Base-by-base conservation (phyloP, 2,888 invertebrate genomes). In the Ectemnius lituratus region DNA sequence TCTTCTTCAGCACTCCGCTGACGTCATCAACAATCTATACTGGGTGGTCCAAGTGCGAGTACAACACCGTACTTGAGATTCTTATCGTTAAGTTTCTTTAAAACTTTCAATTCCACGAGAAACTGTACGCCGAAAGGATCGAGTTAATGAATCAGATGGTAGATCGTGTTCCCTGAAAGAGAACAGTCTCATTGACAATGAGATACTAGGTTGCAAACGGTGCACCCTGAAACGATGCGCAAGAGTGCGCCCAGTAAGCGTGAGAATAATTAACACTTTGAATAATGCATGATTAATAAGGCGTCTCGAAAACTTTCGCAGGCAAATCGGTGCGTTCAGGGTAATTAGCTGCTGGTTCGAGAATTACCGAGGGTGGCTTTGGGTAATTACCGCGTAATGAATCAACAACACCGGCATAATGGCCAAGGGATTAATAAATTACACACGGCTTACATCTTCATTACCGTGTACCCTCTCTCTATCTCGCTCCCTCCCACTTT, bases 11-110 rank as follows among this genome's bases (percentile, higher is more conserved):
- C 70, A 58, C 76, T 56, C 59, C 27, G 60, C 62, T 74, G 80
- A 80, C 80, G 80, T 80, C 79, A 80, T 79, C 79, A 76, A 74
- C 79, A 72, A 62, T 61, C 68, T 80, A 70, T 79, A 76, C 79
- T 80, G 76, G 80, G 79, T 79, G 79, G 79, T 74, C 79, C 61
- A 62, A 46, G 27, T 27, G 63, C 58, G 52, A n/a, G 59, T 46
- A 37, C 37, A 0, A 11, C 23, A 47, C 52, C n/a, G n/a, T 52
- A 14, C 52, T 52, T 14, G 14, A 14, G 52, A 52, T 52, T 52
- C 52, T 37, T 37, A 37, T 37, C 37, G 8, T 4, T 37, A 6
- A 6, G 1, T 1, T 37, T 37, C 37, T 37, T 37, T 37, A 1
- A 37, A 37, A 37, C 37, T 37, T 8, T 8, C 8, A 6, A 37